Conservation (phyloP, 2,797 vertebrate species). For the Myotis daubentonii region DNA sequence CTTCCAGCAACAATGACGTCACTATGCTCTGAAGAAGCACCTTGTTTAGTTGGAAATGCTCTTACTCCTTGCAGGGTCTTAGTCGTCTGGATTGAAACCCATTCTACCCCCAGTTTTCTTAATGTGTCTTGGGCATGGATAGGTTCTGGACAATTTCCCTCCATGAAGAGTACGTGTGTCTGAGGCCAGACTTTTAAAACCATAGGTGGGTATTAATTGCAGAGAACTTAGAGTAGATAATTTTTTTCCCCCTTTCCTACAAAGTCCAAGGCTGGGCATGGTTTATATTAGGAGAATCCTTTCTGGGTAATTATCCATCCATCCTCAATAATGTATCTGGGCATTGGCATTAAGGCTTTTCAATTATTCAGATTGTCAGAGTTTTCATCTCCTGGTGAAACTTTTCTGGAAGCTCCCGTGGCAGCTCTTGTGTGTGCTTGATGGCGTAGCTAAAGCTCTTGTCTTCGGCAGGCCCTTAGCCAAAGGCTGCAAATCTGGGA, state of each 20-base stretch:
- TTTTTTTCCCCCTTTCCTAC: not conserved
- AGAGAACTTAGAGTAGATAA: constrained; percentile 40
- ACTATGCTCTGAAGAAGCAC: not conserved
- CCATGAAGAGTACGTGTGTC: not conserved
- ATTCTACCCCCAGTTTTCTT: not conserved
- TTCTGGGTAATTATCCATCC: constrained; percentile 36
- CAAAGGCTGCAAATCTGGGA: constrained; percentile 78
- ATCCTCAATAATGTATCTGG: constrained; percentile 70
- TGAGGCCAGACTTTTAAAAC: constrained; percentile 30
- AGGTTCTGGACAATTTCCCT: not conserved
- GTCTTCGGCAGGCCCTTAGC: constrained; percentile 56
- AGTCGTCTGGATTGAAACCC: not conserved
- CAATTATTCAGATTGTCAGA: constrained; percentile 66
- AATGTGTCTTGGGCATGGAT: not conserved
- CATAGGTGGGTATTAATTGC: not conserved
- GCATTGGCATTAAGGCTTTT: constrained; percentile 62
- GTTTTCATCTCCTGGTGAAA: constrained; percentile 71
- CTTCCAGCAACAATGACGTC: not conserved
- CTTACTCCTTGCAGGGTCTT: not conserved
- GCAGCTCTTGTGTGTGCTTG: constrained; percentile 63
- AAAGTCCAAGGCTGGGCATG: not conserved
- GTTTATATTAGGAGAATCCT: constrained; percentile 50
- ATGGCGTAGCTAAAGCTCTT: constrained; percentile 50
- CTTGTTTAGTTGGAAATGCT: not conserved
- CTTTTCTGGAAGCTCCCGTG: constrained; percentile 80